These are phyloP conservation scores for Habroteleia sp. DNA, from an alignment of 2,888 invertebrate genomes.

Conservation along the genomic window DNA sequence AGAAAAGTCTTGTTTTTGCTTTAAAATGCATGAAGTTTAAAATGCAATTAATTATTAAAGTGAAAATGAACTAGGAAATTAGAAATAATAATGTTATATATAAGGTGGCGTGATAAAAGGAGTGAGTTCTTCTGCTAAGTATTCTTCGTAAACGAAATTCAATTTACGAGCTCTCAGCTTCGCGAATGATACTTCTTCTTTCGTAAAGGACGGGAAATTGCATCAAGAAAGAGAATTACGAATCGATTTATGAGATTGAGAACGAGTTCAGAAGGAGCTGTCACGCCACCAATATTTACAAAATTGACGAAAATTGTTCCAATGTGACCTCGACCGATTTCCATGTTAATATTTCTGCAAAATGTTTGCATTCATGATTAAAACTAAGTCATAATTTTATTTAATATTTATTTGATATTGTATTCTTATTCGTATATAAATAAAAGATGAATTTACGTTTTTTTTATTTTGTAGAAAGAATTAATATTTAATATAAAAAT, in stretches of 20 bases:
- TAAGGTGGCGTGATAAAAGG: conserved; percentile 25
- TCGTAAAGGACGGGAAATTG: conserved; percentile 49
- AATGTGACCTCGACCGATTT: conserved; percentile 42
- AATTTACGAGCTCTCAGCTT: conserved; percentile 64
- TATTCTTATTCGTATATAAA: no score
- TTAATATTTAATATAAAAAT: no score
- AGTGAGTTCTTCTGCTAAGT: conserved; percentile 17
- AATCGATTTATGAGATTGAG: conserved; percentile 55
- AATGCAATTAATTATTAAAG: background rate
- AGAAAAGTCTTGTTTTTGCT: no score
- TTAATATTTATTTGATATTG: no score
- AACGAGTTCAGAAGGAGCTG: conserved; percentile 40
- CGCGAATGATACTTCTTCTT: conserved; percentile 28
- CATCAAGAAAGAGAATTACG: conserved; percentile 50
- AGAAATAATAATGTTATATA: conserved; percentile 18
- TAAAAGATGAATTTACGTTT: no score
- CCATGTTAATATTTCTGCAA: no score
- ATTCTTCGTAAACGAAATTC: conserved; percentile 62
- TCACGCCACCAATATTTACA: conserved; percentile 25
- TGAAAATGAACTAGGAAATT: conserved; percentile 16
- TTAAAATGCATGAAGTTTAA: no score
- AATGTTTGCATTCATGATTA: no score
- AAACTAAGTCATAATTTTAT: no score
- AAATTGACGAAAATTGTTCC: conserved; percentile 24
- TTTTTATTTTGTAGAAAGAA: no score